Conservation (phyloP, 2,888 invertebrate genomes). For the Polia nebulosa region DNA sequence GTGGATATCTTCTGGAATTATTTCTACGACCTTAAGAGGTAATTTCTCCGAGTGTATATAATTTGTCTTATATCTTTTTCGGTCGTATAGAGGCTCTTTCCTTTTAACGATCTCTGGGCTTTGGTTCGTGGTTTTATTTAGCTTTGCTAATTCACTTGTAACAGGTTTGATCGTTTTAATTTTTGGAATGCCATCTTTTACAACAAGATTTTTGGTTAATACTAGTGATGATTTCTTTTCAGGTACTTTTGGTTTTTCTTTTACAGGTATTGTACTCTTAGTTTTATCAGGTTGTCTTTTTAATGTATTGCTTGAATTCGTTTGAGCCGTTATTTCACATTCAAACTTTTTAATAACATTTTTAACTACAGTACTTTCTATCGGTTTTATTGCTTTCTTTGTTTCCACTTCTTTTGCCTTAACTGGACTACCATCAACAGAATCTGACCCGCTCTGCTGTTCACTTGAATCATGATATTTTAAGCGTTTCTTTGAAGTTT, state of each 20-base stretch:
- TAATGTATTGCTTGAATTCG: constrained; percentile 75
- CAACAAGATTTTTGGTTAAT: constrained; percentile 89
- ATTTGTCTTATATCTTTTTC: constrained; percentile 87
- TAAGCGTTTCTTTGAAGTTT: constrained; percentile 84
- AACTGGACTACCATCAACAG: constrained; percentile 82
- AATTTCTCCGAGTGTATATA: constrained; percentile 87
- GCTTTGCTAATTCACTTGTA: constrained; percentile 71
- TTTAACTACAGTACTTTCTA: constrained; percentile 82
- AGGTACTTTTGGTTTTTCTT: constrained; percentile 92
- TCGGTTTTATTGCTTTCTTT: constrained; percentile 65
- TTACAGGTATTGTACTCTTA: constrained; percentile 76
- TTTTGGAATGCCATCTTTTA: constrained; percentile 89
- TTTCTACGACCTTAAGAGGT: constrained; percentile 85
- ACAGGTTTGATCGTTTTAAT: constrained; percentile 85
- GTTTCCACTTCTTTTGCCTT: constrained; percentile 71
- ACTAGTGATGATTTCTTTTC: constrained; percentile 91
- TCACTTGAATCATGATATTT: constrained; percentile 82
- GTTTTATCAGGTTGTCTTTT: constrained; percentile 83
- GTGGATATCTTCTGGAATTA: constrained; percentile 85
- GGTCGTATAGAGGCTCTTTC: constrained; percentile 85
- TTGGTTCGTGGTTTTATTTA: constrained; percentile 60
- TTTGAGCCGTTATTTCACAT: constrained; percentile 86
- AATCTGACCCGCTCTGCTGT: constrained; percentile 84
- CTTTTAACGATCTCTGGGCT: constrained; percentile 71
- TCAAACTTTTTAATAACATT: constrained; percentile 89